phyloP scores from a whole-genome alignment of 2,113 vertebrate genomes.

The Scortum barcoo region DNA sequence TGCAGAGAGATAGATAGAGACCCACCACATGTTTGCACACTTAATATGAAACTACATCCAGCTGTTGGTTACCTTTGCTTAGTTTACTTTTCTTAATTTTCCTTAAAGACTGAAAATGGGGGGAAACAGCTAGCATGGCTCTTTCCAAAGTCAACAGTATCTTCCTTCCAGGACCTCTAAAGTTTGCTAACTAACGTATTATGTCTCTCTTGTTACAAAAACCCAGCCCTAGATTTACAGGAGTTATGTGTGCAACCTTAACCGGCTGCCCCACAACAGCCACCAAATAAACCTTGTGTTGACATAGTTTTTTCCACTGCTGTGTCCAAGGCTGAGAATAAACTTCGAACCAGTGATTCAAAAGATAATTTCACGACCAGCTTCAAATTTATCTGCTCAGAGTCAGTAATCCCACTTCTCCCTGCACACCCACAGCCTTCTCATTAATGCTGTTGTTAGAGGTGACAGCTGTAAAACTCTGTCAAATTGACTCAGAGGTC shows the following conservation, averaged over 20 bases:
- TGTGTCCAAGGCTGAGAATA: slow-evolving; percentile 1
- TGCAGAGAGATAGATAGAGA: background rate
- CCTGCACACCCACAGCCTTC: background rate
- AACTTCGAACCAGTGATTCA: background rate
- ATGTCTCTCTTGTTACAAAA: background rate
- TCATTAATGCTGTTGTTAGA: slow-evolving; percentile 24
- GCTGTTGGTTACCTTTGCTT: background rate
- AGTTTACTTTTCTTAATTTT: background rate
- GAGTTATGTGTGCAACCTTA: background rate
- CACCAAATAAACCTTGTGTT: background rate
- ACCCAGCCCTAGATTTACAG: too few relatives aligned
- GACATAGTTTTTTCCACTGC: background rate
- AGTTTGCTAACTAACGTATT: background rate
- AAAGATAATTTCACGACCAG: background rate
- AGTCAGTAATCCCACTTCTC: slow-evolving; percentile 5
- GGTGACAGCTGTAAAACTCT: slow-evolving; percentile 37
- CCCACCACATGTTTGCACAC: too few relatives aligned
- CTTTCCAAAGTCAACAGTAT: too few relatives aligned
- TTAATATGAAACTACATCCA: background rate
- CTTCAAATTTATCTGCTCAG: slow-evolving; percentile 10
- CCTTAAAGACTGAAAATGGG: too few relatives aligned
- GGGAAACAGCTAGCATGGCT: too few relatives aligned
- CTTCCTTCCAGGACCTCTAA: background rate
- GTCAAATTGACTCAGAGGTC: slow-evolving; percentile 39
- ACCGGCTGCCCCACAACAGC: background rate